Conservation (phyloP, 2,888 invertebrate genomes). For the Hemicrepidius hirtus region DNA sequence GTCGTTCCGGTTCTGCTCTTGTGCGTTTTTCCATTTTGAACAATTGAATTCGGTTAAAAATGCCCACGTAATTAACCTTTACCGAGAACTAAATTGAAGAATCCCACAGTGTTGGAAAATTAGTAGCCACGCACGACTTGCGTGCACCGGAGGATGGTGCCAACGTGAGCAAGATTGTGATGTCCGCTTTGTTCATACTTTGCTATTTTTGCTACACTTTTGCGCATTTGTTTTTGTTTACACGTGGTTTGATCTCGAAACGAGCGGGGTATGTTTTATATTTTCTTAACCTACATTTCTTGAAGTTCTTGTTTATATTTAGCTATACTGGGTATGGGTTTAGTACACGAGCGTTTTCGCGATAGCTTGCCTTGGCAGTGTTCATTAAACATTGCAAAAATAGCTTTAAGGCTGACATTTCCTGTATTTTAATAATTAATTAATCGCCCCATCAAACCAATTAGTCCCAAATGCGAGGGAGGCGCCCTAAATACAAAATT, state of each 20-base stretch:
- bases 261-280: conserved; percentile 12
- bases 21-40: background rate
- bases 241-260: conserved; percentile 11
- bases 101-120: conserved; percentile 9
- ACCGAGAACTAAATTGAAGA: conserved; percentile 7
- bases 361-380: background rate
- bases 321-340: background rate
- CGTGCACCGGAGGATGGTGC: conserved; percentile 22
- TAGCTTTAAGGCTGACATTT: background rate
- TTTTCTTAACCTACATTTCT: conserved; percentile 30
- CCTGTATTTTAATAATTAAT: conserved; percentile 14
- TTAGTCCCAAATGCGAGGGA: background rate
- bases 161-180: conserved; percentile 18
- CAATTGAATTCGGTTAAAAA: conserved; percentile 9
- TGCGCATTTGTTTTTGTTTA: conserved; percentile 31
- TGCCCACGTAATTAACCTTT: conserved; percentile 12
- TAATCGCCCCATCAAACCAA: background rate
- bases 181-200: background rate
- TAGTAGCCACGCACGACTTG: conserved; percentile 24
- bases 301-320: conserved; percentile 13
- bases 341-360: background rate
- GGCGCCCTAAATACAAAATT: background rate
- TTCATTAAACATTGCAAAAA: conserved; percentile 1
- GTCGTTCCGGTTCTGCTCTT: background rate
- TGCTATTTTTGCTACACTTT: conserved; percentile 18